These are phyloP conservation scores for Anniella stebbinsi DNA, from an alignment of 2,797 vertebrate species.

Conservation along the genomic window DNA sequence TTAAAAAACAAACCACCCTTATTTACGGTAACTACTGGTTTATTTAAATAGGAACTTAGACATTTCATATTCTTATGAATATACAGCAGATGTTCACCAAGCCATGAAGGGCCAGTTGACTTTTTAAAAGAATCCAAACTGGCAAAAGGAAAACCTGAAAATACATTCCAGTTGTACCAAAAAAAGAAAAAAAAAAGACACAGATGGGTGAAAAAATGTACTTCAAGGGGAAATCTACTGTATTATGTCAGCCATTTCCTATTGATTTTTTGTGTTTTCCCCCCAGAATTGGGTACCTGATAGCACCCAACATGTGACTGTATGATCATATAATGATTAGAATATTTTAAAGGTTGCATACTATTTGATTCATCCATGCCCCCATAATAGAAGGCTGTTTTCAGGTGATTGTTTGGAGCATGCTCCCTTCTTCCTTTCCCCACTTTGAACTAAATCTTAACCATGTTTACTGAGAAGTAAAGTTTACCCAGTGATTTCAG, in stretches of 20 bases:
- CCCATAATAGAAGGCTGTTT: background rate
- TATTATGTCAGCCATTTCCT: background rate
- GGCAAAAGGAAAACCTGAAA: background rate
- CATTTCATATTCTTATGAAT: background rate
- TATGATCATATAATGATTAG: background rate
- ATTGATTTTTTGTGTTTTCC: rapidly evolving
- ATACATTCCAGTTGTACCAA: background rate
- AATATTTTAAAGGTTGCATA: background rate
- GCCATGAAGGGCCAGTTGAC: background rate
- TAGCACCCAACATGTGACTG: background rate
- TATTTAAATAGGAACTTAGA: background rate
- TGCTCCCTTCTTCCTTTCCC: background rate
- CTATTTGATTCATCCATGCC: background rate
- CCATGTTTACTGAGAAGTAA: background rate
- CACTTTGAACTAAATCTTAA: background rate
- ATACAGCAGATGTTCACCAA: background rate
- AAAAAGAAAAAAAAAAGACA: background rate
- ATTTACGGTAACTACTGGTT: background rate
- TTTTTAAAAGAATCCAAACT: background rate
- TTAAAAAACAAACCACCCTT: background rate
- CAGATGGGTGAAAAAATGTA: background rate
- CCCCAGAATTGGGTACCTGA: background rate
- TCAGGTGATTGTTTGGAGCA: background rate
- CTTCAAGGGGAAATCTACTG: background rate
- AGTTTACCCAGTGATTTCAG: background rate